Conservation (phyloP, 2,113 vertebrate genomes). For the Solea senegalensis region DNA sequence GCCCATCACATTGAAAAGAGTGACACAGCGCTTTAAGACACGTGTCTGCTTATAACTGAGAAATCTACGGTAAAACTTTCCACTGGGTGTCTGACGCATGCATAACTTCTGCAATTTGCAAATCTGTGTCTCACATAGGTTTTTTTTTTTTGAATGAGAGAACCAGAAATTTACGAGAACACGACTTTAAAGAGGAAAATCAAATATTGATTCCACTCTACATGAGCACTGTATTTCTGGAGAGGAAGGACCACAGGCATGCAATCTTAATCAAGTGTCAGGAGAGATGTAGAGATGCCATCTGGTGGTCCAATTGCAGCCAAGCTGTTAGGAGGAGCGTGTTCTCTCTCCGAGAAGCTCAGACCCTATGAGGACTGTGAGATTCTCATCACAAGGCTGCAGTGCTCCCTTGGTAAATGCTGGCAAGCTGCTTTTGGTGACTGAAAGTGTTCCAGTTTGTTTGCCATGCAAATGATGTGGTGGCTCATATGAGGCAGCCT, state of each 20-base stretch:
- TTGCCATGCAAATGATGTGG: conserved; percentile 35
- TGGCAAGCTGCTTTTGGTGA: conserved; percentile 53
- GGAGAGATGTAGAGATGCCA: conserved; percentile 75
- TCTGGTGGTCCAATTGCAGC: conserved; percentile 74
- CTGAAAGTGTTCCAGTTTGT: conserved; percentile 51
- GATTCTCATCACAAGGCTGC: conserved; percentile 51
- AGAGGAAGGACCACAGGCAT: conserved; percentile 64
- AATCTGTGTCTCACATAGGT: conserved; percentile 23
- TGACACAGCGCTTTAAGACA: too few species aligned
- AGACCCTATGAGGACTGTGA: conserved; percentile 38
- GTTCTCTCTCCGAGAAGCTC: conserved; percentile 51
- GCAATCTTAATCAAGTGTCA: conserved; percentile 65
- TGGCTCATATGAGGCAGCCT: conserved; percentile 1
- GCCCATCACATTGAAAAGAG: too few species aligned
- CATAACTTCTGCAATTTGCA: conserved; percentile 9
- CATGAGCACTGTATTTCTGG: conserved; percentile 46
- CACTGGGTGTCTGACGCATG: conserved; percentile 2
- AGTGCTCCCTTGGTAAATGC: conserved; percentile 41
- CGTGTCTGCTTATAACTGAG: too few species aligned
- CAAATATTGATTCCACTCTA: conserved; percentile 69
- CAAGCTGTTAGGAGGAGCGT: conserved; percentile 69
- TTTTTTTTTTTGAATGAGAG: neutral
- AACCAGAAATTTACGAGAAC: conserved; percentile 29
- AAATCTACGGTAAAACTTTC: neutral
- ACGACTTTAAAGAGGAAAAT: conserved; percentile 56